Base-by-base conservation (phyloP, 1,140 invertebrate species). In the Zaprionus davidi region DNA sequence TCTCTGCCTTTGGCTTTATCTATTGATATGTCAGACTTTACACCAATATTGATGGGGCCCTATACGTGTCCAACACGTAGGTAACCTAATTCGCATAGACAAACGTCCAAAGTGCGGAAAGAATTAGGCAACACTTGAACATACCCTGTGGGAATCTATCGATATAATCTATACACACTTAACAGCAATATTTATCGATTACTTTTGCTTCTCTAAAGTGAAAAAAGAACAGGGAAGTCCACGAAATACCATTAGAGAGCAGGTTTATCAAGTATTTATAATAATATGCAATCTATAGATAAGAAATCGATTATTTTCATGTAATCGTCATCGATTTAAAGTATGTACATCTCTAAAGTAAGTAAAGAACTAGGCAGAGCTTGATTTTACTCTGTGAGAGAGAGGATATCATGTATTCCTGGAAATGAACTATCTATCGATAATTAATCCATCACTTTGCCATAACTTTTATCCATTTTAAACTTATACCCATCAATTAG, bases 41-140 rank as follows among this genome's bases (percentile, higher is more conserved):
- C 60, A 86, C 75, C 82, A 79, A 80, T 80, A 90, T 83, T 83
- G 81, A 83, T 88, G 83, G 71, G 65, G 55, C 55, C 46, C 46
- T 60, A 49, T 58, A 58, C 67, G 44, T 31, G 53, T 26, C 24
- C 24, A 41, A n/a, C 5, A 36, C 41, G 26, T 17, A 15, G n/a
- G 76, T 80, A 82, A 87, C 71, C 67, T 69, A 71, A 84, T 80
- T 64, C 81, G 60, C 66, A 78, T 56, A 34, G 72, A 26, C 31
- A 34, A 57, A 49, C 41, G 15, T 9, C 7, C 5, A 38, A 22
- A 51, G 17, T 12, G 46, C 2, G 9, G 3, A 13, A 51, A 22
- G 5, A 15, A 22, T 7, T 22, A 1, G 20, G n/a, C n/a, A 7
- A 17, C 6, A 46, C 2, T 9, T 11, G 7, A n/a, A 51, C 13